Percentiles rank a stretch among this genome's conserved stretches.
phyloP scores from a whole-genome alignment of 2,888 invertebrate species.

The Iphiclides podalirius region DNA sequence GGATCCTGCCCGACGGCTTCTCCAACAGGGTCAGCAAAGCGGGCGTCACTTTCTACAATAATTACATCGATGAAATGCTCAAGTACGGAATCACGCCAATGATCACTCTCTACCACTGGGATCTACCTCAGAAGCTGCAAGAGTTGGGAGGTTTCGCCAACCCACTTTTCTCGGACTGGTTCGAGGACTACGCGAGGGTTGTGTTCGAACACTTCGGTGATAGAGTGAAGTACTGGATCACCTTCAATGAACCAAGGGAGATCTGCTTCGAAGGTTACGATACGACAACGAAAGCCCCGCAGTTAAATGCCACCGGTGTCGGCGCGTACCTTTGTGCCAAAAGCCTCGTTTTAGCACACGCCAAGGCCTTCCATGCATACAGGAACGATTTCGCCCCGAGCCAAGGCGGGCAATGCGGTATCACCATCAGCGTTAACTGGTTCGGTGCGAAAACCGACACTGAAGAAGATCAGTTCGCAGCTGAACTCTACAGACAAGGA shows the following conservation, averaged over 20 bases:
- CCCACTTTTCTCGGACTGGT: slow-evolving; percentile 63
- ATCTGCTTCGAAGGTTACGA: slow-evolving; percentile 69
- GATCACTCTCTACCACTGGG: slow-evolving; percentile 79
- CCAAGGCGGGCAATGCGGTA: slow-evolving; percentile 44
- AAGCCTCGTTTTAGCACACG: slow-evolving; percentile 76
- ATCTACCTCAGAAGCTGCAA: slow-evolving; percentile 74
- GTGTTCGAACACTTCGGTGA: slow-evolving; percentile 67
- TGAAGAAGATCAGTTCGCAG: slow-evolving; percentile 48
- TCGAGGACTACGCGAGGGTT: slow-evolving; percentile 69
- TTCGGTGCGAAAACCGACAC: slow-evolving; percentile 50
- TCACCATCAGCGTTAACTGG: slow-evolving; percentile 40
- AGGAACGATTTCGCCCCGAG: slow-evolving; percentile 49
- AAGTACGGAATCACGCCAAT: slow-evolving; percentile 81
- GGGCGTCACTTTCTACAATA: slow-evolving; percentile 83
- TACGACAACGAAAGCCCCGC: slow-evolving; percentile 43
- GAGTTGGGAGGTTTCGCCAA: slow-evolving; percentile 76
- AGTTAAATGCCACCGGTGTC: slow-evolving; percentile 56
- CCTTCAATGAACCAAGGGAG: slow-evolving; percentile 78
- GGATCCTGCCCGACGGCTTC: slow-evolving; percentile 80
- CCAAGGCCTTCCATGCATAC: slow-evolving; percentile 61
- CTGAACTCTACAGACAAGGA: slow-evolving; percentile 41
- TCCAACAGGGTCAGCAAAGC: slow-evolving; percentile 71
- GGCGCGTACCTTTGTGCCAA: slow-evolving; percentile 74
- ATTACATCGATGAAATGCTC: slow-evolving; percentile 81
- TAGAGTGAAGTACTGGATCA: slow-evolving; percentile 78